Conservation (phyloP, 2,113 vertebrate species). For the Mirounga angustirostris region DNA sequence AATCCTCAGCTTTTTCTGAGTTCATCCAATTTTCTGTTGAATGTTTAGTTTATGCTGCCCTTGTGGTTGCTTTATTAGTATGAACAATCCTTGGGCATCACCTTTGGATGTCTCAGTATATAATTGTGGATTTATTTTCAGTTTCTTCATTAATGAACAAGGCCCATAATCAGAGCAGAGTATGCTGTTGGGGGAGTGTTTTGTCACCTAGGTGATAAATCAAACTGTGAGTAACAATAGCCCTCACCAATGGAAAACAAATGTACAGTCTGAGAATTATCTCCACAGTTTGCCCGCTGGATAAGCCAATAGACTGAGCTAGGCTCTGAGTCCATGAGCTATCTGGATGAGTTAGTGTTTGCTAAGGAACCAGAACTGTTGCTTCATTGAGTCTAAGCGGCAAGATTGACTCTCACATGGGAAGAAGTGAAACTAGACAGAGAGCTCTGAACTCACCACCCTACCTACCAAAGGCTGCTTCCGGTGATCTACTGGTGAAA, state of each 20-base stretch:
- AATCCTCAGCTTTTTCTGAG: neutral
- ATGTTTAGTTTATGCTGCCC: neutral
- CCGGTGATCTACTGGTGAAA: neutral
- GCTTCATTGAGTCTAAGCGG: neutral
- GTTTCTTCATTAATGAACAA: neutral
- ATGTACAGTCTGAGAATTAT: neutral
- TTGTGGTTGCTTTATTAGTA: neutral
- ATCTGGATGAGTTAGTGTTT: too few relatives aligned
- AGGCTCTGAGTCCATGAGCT: neutral
- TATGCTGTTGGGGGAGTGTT: neutral
- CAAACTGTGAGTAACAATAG: constrained; percentile 35
- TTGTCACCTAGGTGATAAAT: constrained; percentile 49
- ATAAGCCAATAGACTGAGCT: neutral
- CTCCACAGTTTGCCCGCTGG: neutral
- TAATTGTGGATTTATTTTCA: constrained; percentile 43
- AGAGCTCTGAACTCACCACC: neutral
- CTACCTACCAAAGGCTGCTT: neutral
- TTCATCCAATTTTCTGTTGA: neutral
- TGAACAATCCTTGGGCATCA: neutral
- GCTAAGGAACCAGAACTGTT: neutral
- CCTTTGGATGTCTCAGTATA: neutral
- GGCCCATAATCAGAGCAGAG: neutral
- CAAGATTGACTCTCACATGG: neutral
- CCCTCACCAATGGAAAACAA: neutral
- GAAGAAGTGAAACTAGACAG: constrained; percentile 66